These are phyloP conservation scores for Myripristis jacobus DNA, from an alignment of 2,797 vertebrate genomes.

Conservation along the genomic window DNA sequence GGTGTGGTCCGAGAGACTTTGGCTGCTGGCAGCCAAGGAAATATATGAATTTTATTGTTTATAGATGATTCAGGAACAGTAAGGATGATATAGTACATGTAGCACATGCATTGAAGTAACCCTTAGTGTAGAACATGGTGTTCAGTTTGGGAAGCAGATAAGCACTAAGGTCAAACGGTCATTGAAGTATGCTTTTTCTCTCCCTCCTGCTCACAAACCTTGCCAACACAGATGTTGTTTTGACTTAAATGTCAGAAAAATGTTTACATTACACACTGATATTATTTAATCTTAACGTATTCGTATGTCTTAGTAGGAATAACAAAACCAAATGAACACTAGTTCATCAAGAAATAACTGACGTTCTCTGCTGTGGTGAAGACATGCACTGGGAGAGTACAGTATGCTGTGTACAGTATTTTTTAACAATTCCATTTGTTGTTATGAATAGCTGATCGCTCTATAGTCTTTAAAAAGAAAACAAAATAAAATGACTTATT, in stretches of 20 bases:
- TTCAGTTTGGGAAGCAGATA: conserved; percentile 69
- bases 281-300: conserved; percentile 92
- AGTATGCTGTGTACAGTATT: conserved; percentile 96
- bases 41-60: conserved; percentile 80
- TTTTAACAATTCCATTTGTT: conserved; percentile 92
- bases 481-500: conserved; percentile 96
- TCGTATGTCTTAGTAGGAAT: conserved; percentile 86
- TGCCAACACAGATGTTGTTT: conserved; percentile 74
- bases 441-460: conserved; percentile 90
- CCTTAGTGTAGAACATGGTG: conserved; percentile 69
- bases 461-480: conserved; percentile 86
- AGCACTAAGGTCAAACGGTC: conserved; percentile 79
- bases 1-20: conserved; percentile 85
- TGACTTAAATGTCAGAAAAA: conserved; percentile 81
- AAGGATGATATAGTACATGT: conserved; percentile 79
- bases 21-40: conserved; percentile 85
- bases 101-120: conserved; percentile 80
- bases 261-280: conserved; percentile 94
- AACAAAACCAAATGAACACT: conserved; percentile 93
- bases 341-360: conserved; percentile 80
- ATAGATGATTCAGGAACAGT: conserved; percentile 75
- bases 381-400: conserved; percentile 94
- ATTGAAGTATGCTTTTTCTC: conserved; percentile 71
- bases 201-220: conserved; percentile 66
- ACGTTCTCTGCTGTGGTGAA: conserved; percentile 87